Evolutionary conservation across 2,113 vertebrate species (phyloP).

Genomic region (Atlantisia rogersi): DNA sequence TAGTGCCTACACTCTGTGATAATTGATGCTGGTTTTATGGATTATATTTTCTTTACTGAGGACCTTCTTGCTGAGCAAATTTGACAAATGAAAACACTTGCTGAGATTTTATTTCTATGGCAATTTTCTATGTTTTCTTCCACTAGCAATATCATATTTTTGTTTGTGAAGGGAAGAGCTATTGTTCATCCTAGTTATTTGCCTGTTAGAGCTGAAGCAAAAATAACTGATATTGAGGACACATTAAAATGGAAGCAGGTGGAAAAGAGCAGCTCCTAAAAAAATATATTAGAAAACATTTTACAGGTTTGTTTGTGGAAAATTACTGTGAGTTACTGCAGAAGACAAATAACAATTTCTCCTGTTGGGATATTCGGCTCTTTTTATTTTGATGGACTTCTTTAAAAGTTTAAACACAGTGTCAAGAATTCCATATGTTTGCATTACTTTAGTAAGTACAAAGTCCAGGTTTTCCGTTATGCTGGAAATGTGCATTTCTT

Average conservation of each 20-base stretch:
- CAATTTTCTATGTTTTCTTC: constrained; percentile 25
- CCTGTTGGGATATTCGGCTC: neutral
- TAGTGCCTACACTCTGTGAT: neutral
- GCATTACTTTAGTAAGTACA: neutral
- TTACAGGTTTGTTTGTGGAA: neutral
- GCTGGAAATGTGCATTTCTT: neutral
- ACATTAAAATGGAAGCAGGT: constrained; percentile 38
- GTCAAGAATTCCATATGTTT: neutral
- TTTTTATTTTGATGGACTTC: neutral
- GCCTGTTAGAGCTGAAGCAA: constrained; percentile 12
- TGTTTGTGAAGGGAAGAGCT: constrained; percentile 16
- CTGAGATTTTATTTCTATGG: constrained; percentile 13
- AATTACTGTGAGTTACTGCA: neutral
- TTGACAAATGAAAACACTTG: constrained; percentile 48
- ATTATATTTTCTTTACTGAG: constrained; percentile 23
- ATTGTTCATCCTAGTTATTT: constrained; percentile 16
- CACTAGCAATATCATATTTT: neutral
- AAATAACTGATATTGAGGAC: constrained; percentile 42
- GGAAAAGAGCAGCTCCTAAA: neutral
- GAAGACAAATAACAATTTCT: neutral
- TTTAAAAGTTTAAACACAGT: neutral
- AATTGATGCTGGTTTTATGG: constrained; percentile 24
- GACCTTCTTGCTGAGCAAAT: constrained; percentile 10
- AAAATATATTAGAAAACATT: neutral
- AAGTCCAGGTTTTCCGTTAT: neutral